Evolutionary conservation across 2,113 vertebrate species (phyloP), one percentile per base, ranked within the genome.

Genomic region (Rhynchopsitta pachyrhyncha): DNA sequence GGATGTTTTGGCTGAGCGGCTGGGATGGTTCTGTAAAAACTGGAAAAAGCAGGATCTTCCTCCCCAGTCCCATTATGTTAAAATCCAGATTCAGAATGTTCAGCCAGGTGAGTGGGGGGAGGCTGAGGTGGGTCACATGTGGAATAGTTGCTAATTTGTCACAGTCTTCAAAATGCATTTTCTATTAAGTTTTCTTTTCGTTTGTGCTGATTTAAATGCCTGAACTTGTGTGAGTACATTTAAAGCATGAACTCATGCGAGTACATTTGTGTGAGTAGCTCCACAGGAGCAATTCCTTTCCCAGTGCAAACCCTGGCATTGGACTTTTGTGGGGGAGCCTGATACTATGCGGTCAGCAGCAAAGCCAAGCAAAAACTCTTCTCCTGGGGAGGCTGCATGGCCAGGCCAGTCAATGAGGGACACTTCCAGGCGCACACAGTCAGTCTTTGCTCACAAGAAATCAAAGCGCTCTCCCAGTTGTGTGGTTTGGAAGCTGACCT

Each of bases 211-310:
- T 87, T 35, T 90, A 49, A 53, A 77, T 59, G 78, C 24, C 8
- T 2, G 31, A 41, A 9, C n/a, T 52, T 1, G 0, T 22, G n/a
- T 15, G 24, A 28, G 22, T 44, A 35, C 9, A 1, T 82, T 44
- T n/a, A 59, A 59, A 59, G 55, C 55, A 59, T n/a, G 55, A n/a
- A 23, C 55, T 59, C 55, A 15, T n/a, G 33, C 0, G 7, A 62
- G 68, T 39, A 19, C 8, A 2, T 47, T 39, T 57, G 12, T 10
- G 15, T 55, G 27, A 42, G 46, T 17, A 9, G 44, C 64, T 63
- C 31, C n/a, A 14, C 20, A 42, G 23, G 24, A 91, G 50, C 62
- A 52, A 5, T 64, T 86, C 52, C 33, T n/a, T 80, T 46, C 41
- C 6, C 41, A 25, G 59, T 13, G 42, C 52, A 73, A 55, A 35